phyloP scores from a whole-genome alignment of 2,888 invertebrate species.

The Lypha dubia region DNA sequence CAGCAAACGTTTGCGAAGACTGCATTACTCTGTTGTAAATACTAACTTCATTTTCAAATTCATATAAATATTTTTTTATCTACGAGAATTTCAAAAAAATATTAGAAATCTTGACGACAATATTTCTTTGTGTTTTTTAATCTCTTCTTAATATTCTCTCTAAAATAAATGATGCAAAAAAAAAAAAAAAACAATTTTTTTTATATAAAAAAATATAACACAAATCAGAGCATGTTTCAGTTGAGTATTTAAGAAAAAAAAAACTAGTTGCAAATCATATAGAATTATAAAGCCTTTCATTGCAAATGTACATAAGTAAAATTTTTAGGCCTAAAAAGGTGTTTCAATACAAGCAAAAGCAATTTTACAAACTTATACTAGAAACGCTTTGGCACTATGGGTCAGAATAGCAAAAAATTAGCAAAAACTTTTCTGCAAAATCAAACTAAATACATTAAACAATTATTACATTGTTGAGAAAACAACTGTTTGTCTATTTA shows the following conservation, averaged over 20 bases:
- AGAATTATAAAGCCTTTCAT: constrained; percentile 69
- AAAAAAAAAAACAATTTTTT: constrained; percentile 1
- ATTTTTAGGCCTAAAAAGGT: constrained; percentile 72
- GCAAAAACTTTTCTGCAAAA: neutral
- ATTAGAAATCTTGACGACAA: constrained; percentile 69
- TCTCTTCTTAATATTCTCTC: constrained; percentile 65
- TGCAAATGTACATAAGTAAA: constrained; percentile 39
- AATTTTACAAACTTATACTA: constrained; percentile 21
- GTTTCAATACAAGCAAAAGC: constrained; percentile 41
- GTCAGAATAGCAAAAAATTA: neutral
- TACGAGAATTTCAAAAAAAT: constrained; percentile 23
- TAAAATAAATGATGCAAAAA: constrained; percentile 24
- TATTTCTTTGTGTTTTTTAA: constrained; percentile 42
- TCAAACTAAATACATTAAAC: neutral
- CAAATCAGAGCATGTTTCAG: constrained; percentile 64
- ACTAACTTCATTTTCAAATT: constrained; percentile 59
- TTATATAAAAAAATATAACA: constrained; percentile 23
- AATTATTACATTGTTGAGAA: too few species aligned
- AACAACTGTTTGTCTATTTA: too few species aligned
- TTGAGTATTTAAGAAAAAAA: constrained; percentile 29
- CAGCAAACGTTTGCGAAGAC: constrained; percentile 43
- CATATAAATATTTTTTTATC: constrained; percentile 40
- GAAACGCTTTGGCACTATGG: constrained; percentile 30
- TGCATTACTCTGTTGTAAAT: constrained; percentile 13
- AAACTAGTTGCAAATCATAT: constrained; percentile 54